These are phyloP conservation scores for Chascanopsetta lugubris DNA, from an alignment of 2,113 vertebrate species.

Conservation along the genomic window DNA sequence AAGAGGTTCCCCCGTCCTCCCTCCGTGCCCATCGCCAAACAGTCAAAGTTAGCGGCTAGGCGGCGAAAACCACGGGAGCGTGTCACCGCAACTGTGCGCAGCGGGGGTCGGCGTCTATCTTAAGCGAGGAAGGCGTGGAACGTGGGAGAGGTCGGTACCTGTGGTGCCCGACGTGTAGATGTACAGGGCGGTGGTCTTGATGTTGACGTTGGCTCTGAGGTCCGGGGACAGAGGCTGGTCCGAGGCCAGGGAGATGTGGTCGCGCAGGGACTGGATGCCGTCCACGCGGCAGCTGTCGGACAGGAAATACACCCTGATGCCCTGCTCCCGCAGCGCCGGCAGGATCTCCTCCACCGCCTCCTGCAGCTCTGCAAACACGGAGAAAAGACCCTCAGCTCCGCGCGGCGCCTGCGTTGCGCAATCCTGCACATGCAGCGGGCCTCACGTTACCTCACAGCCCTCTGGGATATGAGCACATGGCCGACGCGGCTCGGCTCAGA, in stretches of 20 bases:
- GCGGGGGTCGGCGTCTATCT: too few species aligned
- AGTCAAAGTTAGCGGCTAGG: too few species aligned
- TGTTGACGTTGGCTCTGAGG: conserved; percentile 66
- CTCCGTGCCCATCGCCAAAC: too few species aligned
- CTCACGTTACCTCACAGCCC: conserved; percentile 18
- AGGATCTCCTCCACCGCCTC: conserved; percentile 82
- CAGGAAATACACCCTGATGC: conserved; percentile 81
- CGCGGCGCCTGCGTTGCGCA: conserved; percentile 11
- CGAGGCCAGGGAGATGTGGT: conserved; percentile 70
- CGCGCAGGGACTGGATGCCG: conserved; percentile 75
- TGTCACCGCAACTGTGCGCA: too few species aligned
- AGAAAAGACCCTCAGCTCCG: conserved; percentile 15
- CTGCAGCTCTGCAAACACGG: conserved; percentile 77
- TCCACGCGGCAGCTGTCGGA: conserved; percentile 59
- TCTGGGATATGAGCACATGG: conserved; percentile 28
- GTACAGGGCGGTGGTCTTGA: conserved; percentile 78
- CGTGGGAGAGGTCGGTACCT: conserved; percentile 39
- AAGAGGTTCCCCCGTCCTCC: too few species aligned
- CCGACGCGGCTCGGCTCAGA: neutral
- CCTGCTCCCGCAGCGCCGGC: conserved; percentile 71
- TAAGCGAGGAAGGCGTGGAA: too few species aligned
- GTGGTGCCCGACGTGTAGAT: conserved; percentile 86
- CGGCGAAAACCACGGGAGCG: too few species aligned
- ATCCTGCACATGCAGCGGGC: conserved; percentile 28
- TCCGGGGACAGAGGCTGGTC: conserved; percentile 69